A percentile compares a stretch with the other conserved stretches of the same genome.
Conservation (phyloP, 2,113 vertebrate genomes). For the Rhynchopsitta pachyrhyncha region DNA sequence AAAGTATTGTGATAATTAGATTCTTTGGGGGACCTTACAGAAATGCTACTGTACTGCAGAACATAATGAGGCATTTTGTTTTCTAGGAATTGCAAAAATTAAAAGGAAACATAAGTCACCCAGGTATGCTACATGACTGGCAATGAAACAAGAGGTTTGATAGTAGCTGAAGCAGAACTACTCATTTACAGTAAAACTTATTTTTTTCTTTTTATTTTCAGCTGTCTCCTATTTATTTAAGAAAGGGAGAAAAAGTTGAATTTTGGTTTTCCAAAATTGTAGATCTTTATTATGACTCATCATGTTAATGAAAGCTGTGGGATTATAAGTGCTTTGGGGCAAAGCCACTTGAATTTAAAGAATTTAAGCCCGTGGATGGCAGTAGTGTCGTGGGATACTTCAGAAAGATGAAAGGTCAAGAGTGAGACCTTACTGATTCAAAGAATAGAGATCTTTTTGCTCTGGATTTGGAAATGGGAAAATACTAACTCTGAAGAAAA, state of each 20-base stretch:
- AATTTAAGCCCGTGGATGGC: neutral
- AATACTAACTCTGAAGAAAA: neutral
- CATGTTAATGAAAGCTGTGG: neutral
- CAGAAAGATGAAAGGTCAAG: neutral
- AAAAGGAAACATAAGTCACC: constrained; percentile 1
- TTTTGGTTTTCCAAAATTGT: neutral
- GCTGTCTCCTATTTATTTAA: neutral
- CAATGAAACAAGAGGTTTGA: neutral
- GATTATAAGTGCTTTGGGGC: neutral
- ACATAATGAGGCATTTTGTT: constrained; percentile 26
- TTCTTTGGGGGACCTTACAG: neutral
- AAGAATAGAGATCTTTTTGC: neutral
- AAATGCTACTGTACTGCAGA: neutral
- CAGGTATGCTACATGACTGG: neutral
- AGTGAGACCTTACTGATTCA: neutral
- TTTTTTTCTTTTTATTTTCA: neutral
- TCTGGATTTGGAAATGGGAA: neutral
- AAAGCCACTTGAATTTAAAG: neutral
- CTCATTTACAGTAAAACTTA: neutral
- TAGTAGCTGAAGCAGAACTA: neutral
- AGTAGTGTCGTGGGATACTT: neutral
- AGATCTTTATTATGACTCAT: neutral
- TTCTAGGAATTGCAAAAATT: constrained; percentile 1
- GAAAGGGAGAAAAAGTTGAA: neutral
- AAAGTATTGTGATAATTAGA: neutral